Conservation (phyloP, 2,797 vertebrate genomes). For the Spinus pinus region DNA sequence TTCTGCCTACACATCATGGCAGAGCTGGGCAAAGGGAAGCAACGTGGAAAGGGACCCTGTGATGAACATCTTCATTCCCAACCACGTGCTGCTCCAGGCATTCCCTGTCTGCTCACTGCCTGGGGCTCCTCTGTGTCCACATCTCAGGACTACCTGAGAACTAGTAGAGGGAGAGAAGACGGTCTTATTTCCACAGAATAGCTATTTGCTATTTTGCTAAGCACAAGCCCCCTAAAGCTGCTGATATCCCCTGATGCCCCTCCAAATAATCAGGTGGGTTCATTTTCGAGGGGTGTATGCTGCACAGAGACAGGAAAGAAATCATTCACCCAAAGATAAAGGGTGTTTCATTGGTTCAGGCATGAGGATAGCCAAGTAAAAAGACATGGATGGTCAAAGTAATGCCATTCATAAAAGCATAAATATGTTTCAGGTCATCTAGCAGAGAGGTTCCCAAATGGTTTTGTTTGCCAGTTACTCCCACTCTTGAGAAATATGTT, state of each 20-base stretch:
- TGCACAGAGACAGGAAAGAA: background rate
- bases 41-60: background rate
- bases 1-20: background rate
- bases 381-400: background rate
- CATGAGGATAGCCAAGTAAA: background rate
- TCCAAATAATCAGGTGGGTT: background rate
- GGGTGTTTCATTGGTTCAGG: background rate
- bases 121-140: background rate
- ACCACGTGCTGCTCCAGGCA: rapidly evolving
- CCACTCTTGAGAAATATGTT: background rate
- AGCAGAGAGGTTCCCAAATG: background rate
- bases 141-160: background rate
- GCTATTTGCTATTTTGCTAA: background rate
- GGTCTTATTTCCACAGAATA: background rate
- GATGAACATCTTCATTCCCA: background rate
- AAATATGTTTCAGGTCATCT: background rate
- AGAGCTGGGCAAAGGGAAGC: background rate
- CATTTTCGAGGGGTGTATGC: background rate
- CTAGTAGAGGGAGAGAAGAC: background rate
- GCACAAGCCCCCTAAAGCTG: background rate
- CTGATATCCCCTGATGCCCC: background rate
- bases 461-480: background rate
- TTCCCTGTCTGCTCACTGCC: background rate
- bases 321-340: background rate
- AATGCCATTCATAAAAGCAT: background rate